Evolutionary conservation across 2,113 vertebrate genomes (phyloP), one percentile per base, ranked within the genome.

Genomic region (Cavia aperea): DNA sequence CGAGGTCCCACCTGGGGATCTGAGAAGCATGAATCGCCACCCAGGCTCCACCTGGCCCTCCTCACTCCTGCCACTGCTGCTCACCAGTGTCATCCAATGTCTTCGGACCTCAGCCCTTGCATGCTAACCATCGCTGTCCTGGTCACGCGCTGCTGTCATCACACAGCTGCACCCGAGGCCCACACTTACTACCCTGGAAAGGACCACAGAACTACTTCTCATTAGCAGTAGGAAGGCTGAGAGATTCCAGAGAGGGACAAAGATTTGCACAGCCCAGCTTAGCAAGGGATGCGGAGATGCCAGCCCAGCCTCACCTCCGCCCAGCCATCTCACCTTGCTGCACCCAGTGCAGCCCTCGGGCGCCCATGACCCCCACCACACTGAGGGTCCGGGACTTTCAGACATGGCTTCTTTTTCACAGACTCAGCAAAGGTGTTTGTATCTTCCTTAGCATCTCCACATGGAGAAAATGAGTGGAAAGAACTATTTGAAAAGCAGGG

Each of bases 301-400:
- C 1, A 1, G 0, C 18, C 31, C 1, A 4, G 4, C n/a, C 33
- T 68, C 26, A 12, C 7, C 7, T 4, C 16, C 8, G 4, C 18
- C 14, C 24, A 13, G 4, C 12, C 0, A 2, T 15, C 14, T 58
- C 6, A 6, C 1, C 7, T 6, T 10, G 23, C 24, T 11, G 7
- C 14, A 26, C 36, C 3, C 75, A 0, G 29, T 39, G 46, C 26
- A 31, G 15, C 24, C 19, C 10, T 11, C 15, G 63, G 31, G 46
- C 54, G 14, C 33, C 46, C 1, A 6, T 24, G 15, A 12, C 1
- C 2, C 12, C 43, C 75, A 2, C 8, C 4, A 16, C 21, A 1
- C 6, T 46, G 54, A n/a, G 65, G 46, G 6, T 58, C 63, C 11
- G 63, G 51, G 43, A 29, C 11, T 43, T 31, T 16, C 0, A 5